Evolutionary conservation across 2,888 invertebrate genomes (phyloP).

Genomic region (Heliconius sara): DNA sequence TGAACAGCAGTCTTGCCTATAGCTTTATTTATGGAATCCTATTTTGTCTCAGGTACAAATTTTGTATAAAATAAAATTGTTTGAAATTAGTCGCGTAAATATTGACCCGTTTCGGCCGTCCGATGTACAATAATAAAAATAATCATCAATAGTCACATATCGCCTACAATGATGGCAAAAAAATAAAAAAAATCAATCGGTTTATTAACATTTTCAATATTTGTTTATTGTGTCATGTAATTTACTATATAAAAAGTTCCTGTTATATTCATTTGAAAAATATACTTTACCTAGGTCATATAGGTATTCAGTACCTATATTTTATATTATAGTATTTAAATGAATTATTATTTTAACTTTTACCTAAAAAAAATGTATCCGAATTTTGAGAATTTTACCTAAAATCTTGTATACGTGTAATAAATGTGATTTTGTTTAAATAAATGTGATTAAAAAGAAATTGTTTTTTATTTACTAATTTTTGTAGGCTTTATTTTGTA

Average conservation of each 20-base stretch:
- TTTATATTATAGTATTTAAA: neutral
- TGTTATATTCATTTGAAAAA: neutral
- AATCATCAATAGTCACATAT: neutral
- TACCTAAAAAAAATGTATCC: neutral
- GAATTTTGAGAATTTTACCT: neutral
- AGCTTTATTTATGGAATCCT: no score
- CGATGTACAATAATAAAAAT: neutral
- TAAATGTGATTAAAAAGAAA: neutral
- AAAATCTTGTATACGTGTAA: neutral
- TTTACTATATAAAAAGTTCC: neutral
- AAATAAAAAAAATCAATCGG: neutral
- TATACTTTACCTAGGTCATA: neutral
- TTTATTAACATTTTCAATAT: neutral
- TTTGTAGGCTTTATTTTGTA: neutral
- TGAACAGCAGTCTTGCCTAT: no score
- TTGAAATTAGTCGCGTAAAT: neutral
- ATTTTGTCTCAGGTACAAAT: neutral
- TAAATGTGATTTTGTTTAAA: neutral
- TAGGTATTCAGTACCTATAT: neutral
- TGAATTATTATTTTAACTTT: neutral
- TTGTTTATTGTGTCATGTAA: neutral
- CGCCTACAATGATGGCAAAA: neutral
- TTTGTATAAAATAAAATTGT: neutral
- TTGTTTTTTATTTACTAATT: neutral
- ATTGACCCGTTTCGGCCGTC: neutral